Conservation (phyloP, 2,888 invertebrate species). For the Drosophila barbarae region DNA sequence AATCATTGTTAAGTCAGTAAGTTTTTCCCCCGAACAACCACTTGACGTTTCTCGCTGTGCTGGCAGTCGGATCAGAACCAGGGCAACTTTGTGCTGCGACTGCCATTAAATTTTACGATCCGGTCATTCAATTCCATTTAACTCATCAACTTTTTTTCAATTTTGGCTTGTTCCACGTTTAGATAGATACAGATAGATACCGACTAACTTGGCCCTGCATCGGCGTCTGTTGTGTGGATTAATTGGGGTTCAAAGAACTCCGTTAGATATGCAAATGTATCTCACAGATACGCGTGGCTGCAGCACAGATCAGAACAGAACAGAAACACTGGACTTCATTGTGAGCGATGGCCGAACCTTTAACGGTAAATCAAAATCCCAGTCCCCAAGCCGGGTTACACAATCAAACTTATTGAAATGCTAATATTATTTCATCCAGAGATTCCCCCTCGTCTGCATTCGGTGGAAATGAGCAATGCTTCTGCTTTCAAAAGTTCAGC, state of each 20-base stretch:
- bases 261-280: constrained; percentile 65
- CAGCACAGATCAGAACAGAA: constrained; percentile 33
- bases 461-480: constrained; percentile 28
- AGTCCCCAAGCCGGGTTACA: constrained; percentile 43
- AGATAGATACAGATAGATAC: constrained; percentile 12
- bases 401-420: constrained; percentile 64
- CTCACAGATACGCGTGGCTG: constrained; percentile 68
- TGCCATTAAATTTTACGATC: constrained; percentile 32
- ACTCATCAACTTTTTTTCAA: constrained; percentile 16
- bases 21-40: neutral
- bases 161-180: constrained; percentile 16
- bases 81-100: constrained; percentile 22
- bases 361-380: constrained; percentile 55
- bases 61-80: constrained; percentile 28
- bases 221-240: constrained; percentile 19
- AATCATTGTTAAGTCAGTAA: constrained; percentile 9
- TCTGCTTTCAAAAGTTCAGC: constrained; percentile 50
- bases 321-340: constrained; percentile 44
- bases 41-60: constrained; percentile 7
- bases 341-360: constrained; percentile 47
- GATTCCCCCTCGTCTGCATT: constrained; percentile 18
- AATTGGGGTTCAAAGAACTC: constrained; percentile 66
- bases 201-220: constrained; percentile 31
- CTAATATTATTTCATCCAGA: constrained; percentile 51
- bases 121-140: constrained; percentile 19